phyloP scores from a whole-genome alignment of 2,797 vertebrate species.

The Tadarida brasiliensis region DNA sequence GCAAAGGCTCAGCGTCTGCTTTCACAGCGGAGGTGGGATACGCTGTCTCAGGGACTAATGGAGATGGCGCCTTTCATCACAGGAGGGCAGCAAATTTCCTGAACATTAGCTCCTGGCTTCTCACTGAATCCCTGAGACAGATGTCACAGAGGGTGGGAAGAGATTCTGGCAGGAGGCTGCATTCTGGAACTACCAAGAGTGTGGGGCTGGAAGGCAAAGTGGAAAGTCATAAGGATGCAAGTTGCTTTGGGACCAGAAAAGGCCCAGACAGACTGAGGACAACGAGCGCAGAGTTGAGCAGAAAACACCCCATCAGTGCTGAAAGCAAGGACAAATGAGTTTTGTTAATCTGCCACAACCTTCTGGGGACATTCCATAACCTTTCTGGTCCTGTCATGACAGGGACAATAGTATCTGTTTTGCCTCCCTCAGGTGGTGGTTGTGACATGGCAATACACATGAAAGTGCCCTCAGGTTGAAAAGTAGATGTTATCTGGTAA shows the following conservation, averaged over 20 bases:
- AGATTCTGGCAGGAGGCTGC: not conserved
- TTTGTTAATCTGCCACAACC: not conserved
- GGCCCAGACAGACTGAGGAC: not conserved
- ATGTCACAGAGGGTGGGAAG: constrained; percentile 35
- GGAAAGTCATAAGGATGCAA: not conserved
- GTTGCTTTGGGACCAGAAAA: constrained; percentile 6
- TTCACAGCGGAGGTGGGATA: not conserved
- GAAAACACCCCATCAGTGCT: not conserved
- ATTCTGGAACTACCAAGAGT: not conserved
- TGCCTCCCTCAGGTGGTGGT: not conserved
- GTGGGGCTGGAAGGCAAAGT: not conserved
- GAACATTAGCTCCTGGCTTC: constrained; percentile 35
- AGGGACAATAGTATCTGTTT: not conserved
- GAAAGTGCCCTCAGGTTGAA: not conserved
- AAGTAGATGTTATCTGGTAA: not conserved
- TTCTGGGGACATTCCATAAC: not conserved
- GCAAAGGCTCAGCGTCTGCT: not conserved
- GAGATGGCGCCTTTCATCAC: constrained; percentile 66
- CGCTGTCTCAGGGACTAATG: constrained; percentile 9
- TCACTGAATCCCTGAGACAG: constrained; percentile 20
- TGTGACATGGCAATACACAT: not conserved
- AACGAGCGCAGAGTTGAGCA: not conserved
- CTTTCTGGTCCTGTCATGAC: not conserved
- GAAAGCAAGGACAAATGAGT: not conserved
- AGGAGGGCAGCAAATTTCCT: constrained; percentile 63